These are phyloP conservation scores for Ctena decussata DNA, from an alignment of 2,888 invertebrate genomes.

Conservation along the genomic window DNA sequence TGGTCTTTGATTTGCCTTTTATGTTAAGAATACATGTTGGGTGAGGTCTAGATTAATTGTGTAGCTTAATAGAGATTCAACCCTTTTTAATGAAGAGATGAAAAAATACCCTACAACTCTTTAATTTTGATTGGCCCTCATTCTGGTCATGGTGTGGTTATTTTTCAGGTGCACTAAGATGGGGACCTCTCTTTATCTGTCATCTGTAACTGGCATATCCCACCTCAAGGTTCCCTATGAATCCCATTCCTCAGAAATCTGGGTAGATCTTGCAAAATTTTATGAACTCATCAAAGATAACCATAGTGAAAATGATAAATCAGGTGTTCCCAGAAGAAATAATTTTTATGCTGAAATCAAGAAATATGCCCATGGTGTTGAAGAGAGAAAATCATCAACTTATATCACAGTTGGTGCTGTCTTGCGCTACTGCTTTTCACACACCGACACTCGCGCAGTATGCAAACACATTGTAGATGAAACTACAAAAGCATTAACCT, in stretches of 20 bases:
- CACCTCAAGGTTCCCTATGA: not conserved
- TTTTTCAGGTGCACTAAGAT: not conserved
- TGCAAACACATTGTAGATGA: not conserved
- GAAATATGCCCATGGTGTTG: not conserved
- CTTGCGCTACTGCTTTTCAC: not conserved
- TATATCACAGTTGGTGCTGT: not conserved
- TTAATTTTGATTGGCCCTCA: not conserved
- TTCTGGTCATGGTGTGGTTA: not conserved
- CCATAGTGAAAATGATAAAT: not conserved
- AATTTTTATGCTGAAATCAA: not conserved
- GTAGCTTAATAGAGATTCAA: not conserved
- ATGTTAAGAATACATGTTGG: not conserved
- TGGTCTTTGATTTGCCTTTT: not conserved
- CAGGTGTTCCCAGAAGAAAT: not conserved
- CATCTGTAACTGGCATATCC: not conserved
- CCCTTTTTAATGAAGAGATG: not conserved
- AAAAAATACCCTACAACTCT: not conserved
- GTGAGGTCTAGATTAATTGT: no score
- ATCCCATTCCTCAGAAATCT: constrained; percentile 3
- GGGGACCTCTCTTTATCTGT: not conserved
- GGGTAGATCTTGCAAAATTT: not conserved
- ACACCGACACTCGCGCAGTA: not conserved
- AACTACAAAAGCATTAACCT: not conserved
- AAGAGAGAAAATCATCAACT: not conserved
- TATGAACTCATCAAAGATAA: not conserved